These are phyloP conservation scores for Xenopus petersii DNA, from an alignment of 2,797 vertebrate species.

Conservation along the genomic window DNA sequence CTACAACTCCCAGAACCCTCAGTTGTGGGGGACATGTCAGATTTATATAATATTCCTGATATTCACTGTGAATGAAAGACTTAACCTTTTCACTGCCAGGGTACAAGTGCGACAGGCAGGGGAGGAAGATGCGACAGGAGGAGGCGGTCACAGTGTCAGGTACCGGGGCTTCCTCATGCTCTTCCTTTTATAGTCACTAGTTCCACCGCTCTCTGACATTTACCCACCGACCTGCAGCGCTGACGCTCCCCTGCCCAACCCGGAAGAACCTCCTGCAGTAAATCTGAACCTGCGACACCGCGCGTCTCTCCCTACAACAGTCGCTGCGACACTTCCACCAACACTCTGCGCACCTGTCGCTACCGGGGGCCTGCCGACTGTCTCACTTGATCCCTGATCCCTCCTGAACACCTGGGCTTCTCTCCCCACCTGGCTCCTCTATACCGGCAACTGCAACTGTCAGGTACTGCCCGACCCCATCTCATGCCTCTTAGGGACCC, in stretches of 20 bases:
- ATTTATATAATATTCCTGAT: too few relatives aligned
- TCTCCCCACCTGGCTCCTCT: background rate
- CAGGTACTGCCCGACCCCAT: slow-evolving; percentile 14
- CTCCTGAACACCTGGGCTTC: too few relatives aligned
- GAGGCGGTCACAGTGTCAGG: background rate
- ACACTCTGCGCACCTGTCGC: too few relatives aligned
- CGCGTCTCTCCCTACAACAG: background rate
- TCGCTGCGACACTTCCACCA: background rate
- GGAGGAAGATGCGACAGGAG: too few relatives aligned
- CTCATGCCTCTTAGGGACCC: too few relatives aligned
- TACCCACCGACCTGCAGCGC: slow-evolving; percentile 25
- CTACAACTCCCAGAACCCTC: too few relatives aligned
- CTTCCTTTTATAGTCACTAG: slow-evolving; percentile 35
- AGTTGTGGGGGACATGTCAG: too few relatives aligned
- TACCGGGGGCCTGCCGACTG: too few relatives aligned
- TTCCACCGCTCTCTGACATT: background rate
- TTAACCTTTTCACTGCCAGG: too few relatives aligned
- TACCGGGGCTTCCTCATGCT: slow-evolving; percentile 31
- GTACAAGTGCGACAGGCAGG: too few relatives aligned
- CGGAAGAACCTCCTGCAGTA: slow-evolving; percentile 32
- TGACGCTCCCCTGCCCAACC: slow-evolving; percentile 42
- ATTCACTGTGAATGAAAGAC: too few relatives aligned
- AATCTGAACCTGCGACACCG: slow-evolving; percentile 1
- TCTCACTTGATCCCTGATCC: too few relatives aligned
- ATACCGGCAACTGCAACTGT: background rate